These are phyloP conservation scores for Hafferia zeledoni DNA, from an alignment of 2,797 vertebrate species.

Conservation along the genomic window DNA sequence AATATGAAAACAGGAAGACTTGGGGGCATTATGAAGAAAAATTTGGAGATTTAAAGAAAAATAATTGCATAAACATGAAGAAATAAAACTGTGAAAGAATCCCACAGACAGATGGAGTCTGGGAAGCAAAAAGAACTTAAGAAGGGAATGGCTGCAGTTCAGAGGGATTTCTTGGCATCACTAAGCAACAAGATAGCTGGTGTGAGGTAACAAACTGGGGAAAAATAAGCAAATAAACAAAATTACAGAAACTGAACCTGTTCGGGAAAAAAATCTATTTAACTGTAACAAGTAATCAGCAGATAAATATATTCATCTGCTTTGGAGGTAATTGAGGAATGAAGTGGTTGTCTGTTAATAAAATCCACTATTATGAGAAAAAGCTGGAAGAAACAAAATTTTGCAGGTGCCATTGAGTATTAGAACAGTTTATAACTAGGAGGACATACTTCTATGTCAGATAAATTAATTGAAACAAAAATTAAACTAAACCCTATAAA, in stretches of 20 bases:
- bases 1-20: neutral
- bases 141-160: neutral
- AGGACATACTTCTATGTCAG: neutral
- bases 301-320: neutral
- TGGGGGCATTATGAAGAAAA: neutral
- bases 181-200: neutral
- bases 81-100: constrained; percentile 3
- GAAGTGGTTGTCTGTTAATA: neutral
- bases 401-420: neutral
- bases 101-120: neutral
- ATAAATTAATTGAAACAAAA: neutral
- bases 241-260: neutral
- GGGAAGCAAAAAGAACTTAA: neutral
- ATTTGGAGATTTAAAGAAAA: neutral
- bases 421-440: neutral
- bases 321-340: neutral
- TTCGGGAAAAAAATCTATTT: neutral
- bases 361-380: neutral
- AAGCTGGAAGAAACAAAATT: neutral
- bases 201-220: neutral
- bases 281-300: neutral
- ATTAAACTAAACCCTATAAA: neutral
- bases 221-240: neutral
- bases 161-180: neutral
- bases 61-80: neutral